A percentile compares a stretch with the other conserved stretches of the same genome.
Conservation (phyloP, 1,140 invertebrate genomes). For the Belonocnema kinseyi region DNA sequence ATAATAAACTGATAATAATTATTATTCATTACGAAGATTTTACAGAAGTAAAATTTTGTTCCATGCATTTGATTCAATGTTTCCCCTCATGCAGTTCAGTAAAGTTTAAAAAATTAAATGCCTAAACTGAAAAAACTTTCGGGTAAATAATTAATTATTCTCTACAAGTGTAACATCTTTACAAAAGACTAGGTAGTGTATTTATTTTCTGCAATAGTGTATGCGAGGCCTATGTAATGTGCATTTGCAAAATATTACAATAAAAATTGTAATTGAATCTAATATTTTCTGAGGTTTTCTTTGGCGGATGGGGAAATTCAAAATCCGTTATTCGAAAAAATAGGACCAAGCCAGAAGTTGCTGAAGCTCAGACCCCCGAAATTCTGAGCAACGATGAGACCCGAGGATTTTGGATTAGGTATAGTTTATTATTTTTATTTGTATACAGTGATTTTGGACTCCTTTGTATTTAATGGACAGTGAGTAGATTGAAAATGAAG, state of each 20-base stretch:
- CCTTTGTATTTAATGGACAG: background rate
- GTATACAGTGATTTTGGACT: background rate
- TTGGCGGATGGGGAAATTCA: constrained; percentile 89
- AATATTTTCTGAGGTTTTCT: constrained; percentile 79
- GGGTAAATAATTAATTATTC: too few species aligned
- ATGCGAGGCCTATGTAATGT: background rate
- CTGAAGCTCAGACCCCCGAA: constrained; percentile 82
- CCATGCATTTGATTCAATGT: too few species aligned
- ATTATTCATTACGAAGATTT: too few species aligned
- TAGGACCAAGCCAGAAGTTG: constrained; percentile 85
- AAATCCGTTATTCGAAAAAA: constrained; percentile 90
- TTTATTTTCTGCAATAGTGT: too few species aligned
- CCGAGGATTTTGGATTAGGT: constrained; percentile 87
- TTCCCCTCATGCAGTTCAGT: too few species aligned
- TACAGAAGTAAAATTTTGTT: too few species aligned
- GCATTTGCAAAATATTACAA: background rate
- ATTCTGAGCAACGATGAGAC: constrained; percentile 83
- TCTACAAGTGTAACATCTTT: too few species aligned
- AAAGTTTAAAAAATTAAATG: too few species aligned
- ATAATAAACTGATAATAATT: too few species aligned
- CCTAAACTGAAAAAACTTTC: too few species aligned
- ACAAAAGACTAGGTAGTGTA: too few species aligned
- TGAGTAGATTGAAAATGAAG: too few species aligned
- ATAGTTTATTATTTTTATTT: constrained; percentile 20
- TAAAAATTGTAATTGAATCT: background rate